Evolutionary conservation across 2,888 invertebrate species (phyloP).

Genomic region (Clostera curtula): DNA sequence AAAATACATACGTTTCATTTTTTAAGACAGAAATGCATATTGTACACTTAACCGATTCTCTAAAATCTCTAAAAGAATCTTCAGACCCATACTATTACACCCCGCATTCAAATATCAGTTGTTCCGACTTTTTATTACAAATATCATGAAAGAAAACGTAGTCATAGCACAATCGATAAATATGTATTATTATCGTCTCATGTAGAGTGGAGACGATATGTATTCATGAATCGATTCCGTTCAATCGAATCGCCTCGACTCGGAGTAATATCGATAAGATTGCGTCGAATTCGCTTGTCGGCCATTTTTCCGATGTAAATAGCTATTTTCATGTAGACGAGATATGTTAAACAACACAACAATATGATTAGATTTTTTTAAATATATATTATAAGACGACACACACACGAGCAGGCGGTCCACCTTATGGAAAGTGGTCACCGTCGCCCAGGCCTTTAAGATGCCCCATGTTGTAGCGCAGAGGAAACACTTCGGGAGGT

Average conservation of each 20-base stretch:
- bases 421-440: too few species aligned
- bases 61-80: too few species aligned
- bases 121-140: conserved; percentile 5
- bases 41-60: too few species aligned
- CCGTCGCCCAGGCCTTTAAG: too few species aligned
- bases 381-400: too few species aligned
- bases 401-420: too few species aligned
- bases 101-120: not conserved
- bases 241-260: conserved; percentile 27
- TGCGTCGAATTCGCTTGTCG: conserved; percentile 31
- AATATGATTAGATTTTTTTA: too few species aligned
- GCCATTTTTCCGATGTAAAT: conserved; percentile 24
- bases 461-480: too few species aligned
- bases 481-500: too few species aligned
- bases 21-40: too few species aligned
- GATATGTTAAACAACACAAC: not conserved
- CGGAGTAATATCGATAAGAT: conserved; percentile 42
- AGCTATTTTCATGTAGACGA: conserved; percentile 19
- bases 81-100: too few species aligned
- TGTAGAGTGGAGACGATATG: conserved; percentile 30
- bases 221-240: conserved; percentile 51
- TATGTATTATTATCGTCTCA: conserved; percentile 19
- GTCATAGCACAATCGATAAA: conserved; percentile 18
- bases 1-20: too few species aligned
- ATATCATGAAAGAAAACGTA: conserved; percentile 11